Percentiles rank a stretch among this genome's conserved stretches.
phyloP scores from a whole-genome alignment of 2,888 invertebrate genomes.

The Psylliodes chrysocephalus region DNA sequence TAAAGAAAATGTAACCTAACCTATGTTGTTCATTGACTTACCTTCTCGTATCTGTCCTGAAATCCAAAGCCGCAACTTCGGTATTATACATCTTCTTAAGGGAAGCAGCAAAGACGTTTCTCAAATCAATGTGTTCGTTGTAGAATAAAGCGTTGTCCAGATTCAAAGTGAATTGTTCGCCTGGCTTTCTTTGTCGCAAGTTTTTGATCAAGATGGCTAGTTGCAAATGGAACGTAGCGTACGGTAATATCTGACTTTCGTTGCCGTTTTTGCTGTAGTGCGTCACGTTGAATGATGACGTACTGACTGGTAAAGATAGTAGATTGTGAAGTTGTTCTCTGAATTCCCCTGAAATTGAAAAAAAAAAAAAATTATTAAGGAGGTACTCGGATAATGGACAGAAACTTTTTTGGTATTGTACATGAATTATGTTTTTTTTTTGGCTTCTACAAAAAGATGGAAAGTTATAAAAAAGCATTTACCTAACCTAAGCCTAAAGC shows the following conservation, averaged over 20 bases:
- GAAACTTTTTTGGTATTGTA: too few species aligned
- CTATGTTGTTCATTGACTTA: constrained; percentile 17
- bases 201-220: constrained; percentile 54
- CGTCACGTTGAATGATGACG: constrained; percentile 35
- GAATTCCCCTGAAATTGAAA: constrained; percentile 43
- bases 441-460: too few species aligned
- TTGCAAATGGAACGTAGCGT: constrained; percentile 57
- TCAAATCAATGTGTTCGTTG: constrained; percentile 50
- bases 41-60: constrained; percentile 46
- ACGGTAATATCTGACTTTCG: constrained; percentile 47
- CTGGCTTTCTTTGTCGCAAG: constrained; percentile 46
- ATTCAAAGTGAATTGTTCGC: constrained; percentile 51
- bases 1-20: background rate
- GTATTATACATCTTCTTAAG: constrained; percentile 54
- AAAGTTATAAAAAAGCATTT: too few species aligned
- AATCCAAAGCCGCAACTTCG: constrained; percentile 53
- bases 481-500: too few species aligned
- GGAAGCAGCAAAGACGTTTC: constrained; percentile 48
- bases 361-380: too few species aligned
- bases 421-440: too few species aligned
- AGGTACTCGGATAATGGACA: too few species aligned
- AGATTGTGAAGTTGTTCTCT: constrained; percentile 56
- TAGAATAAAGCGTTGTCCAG: constrained; percentile 58
- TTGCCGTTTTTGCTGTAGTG: constrained; percentile 43
- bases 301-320: constrained; percentile 48